Evolutionary conservation across 2,888 invertebrate genomes (phyloP), one percentile per base, ranked within the genome.

Genomic region (Parnassius apollo): DNA sequence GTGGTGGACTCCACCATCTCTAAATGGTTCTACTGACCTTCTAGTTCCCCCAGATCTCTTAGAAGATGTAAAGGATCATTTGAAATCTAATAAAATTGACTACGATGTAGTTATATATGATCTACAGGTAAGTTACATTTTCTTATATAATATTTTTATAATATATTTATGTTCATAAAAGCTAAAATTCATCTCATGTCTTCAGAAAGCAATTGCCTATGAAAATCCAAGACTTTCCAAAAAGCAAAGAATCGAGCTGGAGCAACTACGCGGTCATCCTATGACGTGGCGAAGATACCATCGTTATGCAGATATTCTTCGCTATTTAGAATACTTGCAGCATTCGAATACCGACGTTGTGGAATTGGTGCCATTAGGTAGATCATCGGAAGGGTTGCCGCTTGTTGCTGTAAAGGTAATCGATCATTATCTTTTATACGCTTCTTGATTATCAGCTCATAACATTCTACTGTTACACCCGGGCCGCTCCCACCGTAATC

Each of bases 241-340:
- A 73, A 93, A 93, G 67, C 93, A 94, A 67, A 86, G 94, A 64
- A 77, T 93, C 11, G 93, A 94, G 71, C 74, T 94, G 55, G 93
- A 93, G 66, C 92, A 90, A 35, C 75, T 83, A 42, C 91, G 93
- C 64, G 94, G 94, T 1, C 94, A 95, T 71, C 93, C 94, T 1
- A 89, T 94, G 93, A 95, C 95, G 1, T 96, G 95, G 95, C 92
- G 94, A 59, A 91, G 94, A 54, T 96, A 95, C 75, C 95, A 96
- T 74, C 93, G 94, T 59, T 94, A 94, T 73, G 93, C 93, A 74
- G 96, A 95, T 67, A 95, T 96, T 46, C 78, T 94, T 46, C 93
- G 93, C 42, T 96, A 95, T 77, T 77, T 96, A 75, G 95, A 96
- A 71, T 93, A 94, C 68, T 78, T 96, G 66, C 94, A 94, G 52